These are phyloP conservation scores for Parnassius mnemosyne DNA, from an alignment of 2,888 invertebrate species.

Conservation along the genomic window DNA sequence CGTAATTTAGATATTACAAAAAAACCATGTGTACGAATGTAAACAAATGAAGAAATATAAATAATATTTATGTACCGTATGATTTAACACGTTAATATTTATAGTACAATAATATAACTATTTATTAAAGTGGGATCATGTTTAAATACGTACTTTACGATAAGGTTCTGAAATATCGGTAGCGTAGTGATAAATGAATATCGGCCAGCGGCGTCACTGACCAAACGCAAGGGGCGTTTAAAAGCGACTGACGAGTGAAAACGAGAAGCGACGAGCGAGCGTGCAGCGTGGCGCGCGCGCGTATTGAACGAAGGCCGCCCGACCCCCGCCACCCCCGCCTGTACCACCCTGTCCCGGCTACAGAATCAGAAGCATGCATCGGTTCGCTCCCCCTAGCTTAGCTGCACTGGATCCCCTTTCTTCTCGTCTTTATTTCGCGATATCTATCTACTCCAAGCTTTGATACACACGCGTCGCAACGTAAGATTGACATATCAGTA, in stretches of 20 bases:
- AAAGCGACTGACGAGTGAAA: constrained; percentile 59
- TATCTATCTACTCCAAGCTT: constrained; percentile 11
- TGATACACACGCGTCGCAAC: constrained; percentile 17
- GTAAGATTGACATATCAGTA: not conserved
- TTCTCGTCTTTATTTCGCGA: constrained; percentile 29
- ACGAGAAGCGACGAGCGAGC: constrained; percentile 13
- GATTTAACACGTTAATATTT: not conserved
- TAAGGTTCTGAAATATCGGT: constrained; percentile 58
- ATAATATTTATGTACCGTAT: constrained; percentile 9
- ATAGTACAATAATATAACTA: constrained; percentile 11
- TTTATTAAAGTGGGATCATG: constrained; percentile 22
- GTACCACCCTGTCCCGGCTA: constrained; percentile 53
- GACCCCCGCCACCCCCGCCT: constrained; percentile 59
- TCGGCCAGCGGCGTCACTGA: constrained; percentile 43
- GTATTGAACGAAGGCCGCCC: constrained; percentile 71
- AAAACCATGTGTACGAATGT: constrained; percentile 61
- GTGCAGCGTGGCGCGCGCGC: constrained; percentile 69
- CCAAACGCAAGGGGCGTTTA: constrained; percentile 54
- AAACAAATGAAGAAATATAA: constrained; percentile 57
- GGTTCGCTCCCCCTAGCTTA: constrained; percentile 32
- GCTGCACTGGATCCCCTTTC: constrained; percentile 33
- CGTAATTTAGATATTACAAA: constrained; percentile 33
- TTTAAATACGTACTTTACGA: constrained; percentile 59
- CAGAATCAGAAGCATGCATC: constrained; percentile 40
- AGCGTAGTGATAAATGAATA: constrained; percentile 65